Evolutionary conservation across 1,140 invertebrate species (phyloP), one percentile per base, ranked within the genome.

Genomic region (Anoplolepis gracilipes): DNA sequence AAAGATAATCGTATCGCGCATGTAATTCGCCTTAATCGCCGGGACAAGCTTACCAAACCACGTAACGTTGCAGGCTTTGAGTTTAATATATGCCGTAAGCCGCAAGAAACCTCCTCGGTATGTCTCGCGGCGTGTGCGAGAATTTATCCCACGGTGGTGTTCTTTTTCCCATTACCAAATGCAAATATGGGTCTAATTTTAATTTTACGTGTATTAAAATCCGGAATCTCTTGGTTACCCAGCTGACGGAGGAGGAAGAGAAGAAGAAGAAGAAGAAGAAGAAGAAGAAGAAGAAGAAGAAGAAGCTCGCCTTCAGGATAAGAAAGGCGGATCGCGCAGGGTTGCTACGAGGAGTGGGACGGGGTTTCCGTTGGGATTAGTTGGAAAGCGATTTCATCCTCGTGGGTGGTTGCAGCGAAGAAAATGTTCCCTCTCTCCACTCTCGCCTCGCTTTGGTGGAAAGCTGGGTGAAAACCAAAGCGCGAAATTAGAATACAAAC

Each of bases 201-300:
- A 95, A 96, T 96, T 96, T 96, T 93, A 94, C 95, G 94, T 95
- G 95, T 95, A 95, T 96, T 95, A 95, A 95, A 95, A 96, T 94
- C 91, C 90, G 91, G 91, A 89, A 87, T 92, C 78, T 84, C 88
- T 65, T 70, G 88, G 92, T 92, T 92, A 92, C 93, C 91, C 95
- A 95, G 94, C 95, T 95, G 94, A 95, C 94, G 91, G 90, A 90
- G 78, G 86, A 72, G 62, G 39, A 46, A 77, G 22, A 59, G 69
- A 55, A 86, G 72, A 49, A 61, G 42, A 69, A 69, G 49, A 72
- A 36, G 67, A 79, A 87, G 30, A 81, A 72, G 55, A 77, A 75
- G 69, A n/a, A 59, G 69, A 55, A 86, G 72, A 49, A 61, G 42
- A 69, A 69, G 49, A 72, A 36, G 67, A 79, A 87, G 30, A 81